Percentiles rank a stretch among this genome's conserved stretches.
These are phyloP conservation scores for Diachasma alloeum DNA, from an alignment of 1,140 invertebrate genomes.

Conservation along the genomic window DNA sequence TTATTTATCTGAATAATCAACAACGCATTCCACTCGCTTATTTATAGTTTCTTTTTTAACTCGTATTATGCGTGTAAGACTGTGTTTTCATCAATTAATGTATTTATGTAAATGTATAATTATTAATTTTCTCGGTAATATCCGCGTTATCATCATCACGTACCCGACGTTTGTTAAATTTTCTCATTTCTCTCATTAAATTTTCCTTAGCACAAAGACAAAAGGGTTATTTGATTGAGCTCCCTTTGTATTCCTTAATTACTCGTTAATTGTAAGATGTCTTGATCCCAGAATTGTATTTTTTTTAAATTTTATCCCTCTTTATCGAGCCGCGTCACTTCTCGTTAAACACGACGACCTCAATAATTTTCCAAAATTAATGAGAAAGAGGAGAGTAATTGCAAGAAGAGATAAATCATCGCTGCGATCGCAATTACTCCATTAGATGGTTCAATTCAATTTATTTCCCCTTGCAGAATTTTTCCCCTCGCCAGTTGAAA, in stretches of 20 bases:
- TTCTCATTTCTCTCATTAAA: background rate
- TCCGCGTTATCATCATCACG: background rate
- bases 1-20: slow-evolving; percentile 51
- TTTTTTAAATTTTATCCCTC: slow-evolving; percentile 31
- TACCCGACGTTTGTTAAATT: slow-evolving; percentile 22
- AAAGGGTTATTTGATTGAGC: slow-evolving; percentile 57
- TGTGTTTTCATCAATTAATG: slow-evolving; percentile 10
- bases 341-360: background rate
- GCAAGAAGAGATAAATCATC: slow-evolving; percentile 22
- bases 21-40: slow-evolving; percentile 33
- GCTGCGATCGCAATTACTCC: background rate
- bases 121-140: slow-evolving; percentile 29
- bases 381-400: slow-evolving; percentile 19
- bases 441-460: background rate
- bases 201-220: slow-evolving; percentile 24
- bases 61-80: slow-evolving; percentile 20
- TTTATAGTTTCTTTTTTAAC: background rate
- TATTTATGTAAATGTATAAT: slow-evolving; percentile 27
- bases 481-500: background rate
- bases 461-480: background rate
- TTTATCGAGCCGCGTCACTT: slow-evolving; percentile 47
- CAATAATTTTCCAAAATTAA: slow-evolving; percentile 2
- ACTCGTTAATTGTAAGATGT: slow-evolving; percentile 41
- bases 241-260: slow-evolving; percentile 38
- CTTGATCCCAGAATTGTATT: slow-evolving; percentile 46